Conservation (phyloP, 2,113 vertebrate genomes). For the Panurus biarmicus region DNA sequence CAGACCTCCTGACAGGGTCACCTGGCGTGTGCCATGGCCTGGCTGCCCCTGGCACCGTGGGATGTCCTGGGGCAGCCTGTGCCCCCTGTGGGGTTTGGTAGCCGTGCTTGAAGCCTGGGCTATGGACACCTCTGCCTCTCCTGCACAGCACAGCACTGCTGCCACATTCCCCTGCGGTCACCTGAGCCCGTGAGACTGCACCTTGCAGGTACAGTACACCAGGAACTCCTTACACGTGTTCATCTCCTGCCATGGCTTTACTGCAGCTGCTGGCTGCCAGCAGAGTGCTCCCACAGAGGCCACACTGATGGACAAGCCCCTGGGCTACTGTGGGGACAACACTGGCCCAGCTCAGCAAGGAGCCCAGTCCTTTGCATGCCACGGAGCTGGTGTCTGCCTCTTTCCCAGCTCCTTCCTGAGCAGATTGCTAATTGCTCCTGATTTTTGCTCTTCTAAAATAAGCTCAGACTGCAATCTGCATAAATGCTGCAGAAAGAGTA, state of each 20-base stretch:
- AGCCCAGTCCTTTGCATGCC: neutral
- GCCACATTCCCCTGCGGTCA: neutral
- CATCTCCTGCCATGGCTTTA: fast-evolving
- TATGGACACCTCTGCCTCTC: neutral
- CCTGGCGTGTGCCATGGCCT: neutral
- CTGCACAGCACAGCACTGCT: neutral
- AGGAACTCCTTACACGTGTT: fast-evolving
- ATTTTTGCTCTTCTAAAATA: conserved; percentile 33
- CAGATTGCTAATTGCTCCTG: conserved; percentile 31
- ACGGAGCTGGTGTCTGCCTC: neutral
- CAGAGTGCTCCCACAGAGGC: fast-evolving
- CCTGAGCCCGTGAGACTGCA: neutral
- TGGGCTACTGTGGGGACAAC: fast-evolving
- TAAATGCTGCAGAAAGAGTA: neutral
- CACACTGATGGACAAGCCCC: fast-evolving
- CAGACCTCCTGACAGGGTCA: fast-evolving
- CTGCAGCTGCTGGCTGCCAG: neutral
- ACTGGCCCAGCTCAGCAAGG: fast-evolving
- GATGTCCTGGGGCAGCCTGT: neutral
- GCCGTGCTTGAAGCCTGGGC: neutral
- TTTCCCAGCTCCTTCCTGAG: neutral
- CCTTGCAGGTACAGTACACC: fast-evolving
- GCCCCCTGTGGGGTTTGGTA: fast-evolving
- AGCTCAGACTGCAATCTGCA: conserved; percentile 8
- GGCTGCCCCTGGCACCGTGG: neutral